A percentile compares a stretch with the other conserved stretches of the same genome.
These are phyloP conservation scores for Arvicola amphibius DNA, from an alignment of 2,797 vertebrate species.

Conservation along the genomic window DNA sequence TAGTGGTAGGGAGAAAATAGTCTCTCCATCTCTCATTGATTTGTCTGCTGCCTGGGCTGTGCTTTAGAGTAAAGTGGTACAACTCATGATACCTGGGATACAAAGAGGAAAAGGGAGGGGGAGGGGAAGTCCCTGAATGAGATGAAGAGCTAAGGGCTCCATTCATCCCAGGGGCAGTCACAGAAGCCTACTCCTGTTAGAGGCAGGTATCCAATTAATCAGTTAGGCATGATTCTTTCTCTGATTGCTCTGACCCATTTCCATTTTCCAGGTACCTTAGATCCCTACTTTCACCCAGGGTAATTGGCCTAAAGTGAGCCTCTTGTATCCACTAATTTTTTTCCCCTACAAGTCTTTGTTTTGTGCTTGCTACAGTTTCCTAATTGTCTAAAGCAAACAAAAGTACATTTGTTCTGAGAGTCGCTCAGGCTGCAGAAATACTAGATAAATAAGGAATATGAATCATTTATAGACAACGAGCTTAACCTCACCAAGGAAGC, in stretches of 20 bases:
- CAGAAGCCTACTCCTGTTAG: not conserved
- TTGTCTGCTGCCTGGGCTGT: not conserved
- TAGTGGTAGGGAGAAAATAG: not conserved
- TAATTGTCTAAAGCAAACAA: constrained; percentile 49
- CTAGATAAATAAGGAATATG: constrained; percentile 2
- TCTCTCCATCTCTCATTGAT: not conserved
- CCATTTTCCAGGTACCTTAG: constrained; percentile 13
- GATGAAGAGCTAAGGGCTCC: not conserved
- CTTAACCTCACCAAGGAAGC: not conserved
- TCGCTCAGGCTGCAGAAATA: not conserved
- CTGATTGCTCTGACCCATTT: constrained; percentile 10
- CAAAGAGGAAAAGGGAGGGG: not conserved
- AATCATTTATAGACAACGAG: constrained; percentile 16
- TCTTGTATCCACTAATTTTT: not conserved
- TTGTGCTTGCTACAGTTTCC: constrained; percentile 22
- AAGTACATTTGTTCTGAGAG: not conserved
- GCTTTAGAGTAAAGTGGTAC: constrained; percentile 20
- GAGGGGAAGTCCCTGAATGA: not conserved
- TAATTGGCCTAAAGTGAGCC: not conserved
- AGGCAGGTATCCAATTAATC: constrained; percentile 58
- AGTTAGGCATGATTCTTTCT: not conserved
- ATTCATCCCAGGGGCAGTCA: not conserved
- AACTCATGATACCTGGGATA: not conserved
- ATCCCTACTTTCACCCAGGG: not conserved
- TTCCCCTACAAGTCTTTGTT: not conserved